Evolutionary conservation across 2,888 invertebrate genomes (phyloP).

Genomic region (Ophonus ardosiacus): DNA sequence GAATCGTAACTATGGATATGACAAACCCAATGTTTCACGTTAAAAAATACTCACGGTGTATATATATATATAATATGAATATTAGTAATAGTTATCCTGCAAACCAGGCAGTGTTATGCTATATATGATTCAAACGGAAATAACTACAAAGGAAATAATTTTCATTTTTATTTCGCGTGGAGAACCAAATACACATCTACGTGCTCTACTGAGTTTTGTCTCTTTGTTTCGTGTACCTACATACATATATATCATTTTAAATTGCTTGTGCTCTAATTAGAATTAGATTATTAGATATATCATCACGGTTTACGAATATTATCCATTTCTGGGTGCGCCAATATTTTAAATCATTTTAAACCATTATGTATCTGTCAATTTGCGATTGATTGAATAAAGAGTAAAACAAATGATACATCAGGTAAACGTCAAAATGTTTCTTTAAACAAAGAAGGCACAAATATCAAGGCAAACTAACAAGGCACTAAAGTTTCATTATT

Average conservation of each 20-base stretch:
- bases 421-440: too few species aligned
- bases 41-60: too few species aligned
- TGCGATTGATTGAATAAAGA: too few species aligned
- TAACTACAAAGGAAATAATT: not conserved
- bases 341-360: too few species aligned
- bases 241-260: not conserved
- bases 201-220: not conserved
- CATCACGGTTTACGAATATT: not conserved
- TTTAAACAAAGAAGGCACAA: too few species aligned
- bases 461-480: too few species aligned
- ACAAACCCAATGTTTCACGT: too few species aligned
- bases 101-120: not conserved
- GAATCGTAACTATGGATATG: too few species aligned
- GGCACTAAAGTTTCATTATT: too few species aligned
- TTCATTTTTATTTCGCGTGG: conserved; percentile 4
- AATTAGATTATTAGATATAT: not conserved
- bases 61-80: not conserved
- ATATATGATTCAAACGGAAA: not conserved
- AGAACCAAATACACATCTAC: not conserved
- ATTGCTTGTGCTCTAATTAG: not conserved
- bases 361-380: too few species aligned
- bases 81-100: not conserved
- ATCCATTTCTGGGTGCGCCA: not conserved
- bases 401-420: too few species aligned
- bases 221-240: not conserved